These are phyloP conservation scores for Paragorgia papillata DNA, from an alignment of 92 coral and sea anemone genomes.

Conservation along the genomic window DNA sequence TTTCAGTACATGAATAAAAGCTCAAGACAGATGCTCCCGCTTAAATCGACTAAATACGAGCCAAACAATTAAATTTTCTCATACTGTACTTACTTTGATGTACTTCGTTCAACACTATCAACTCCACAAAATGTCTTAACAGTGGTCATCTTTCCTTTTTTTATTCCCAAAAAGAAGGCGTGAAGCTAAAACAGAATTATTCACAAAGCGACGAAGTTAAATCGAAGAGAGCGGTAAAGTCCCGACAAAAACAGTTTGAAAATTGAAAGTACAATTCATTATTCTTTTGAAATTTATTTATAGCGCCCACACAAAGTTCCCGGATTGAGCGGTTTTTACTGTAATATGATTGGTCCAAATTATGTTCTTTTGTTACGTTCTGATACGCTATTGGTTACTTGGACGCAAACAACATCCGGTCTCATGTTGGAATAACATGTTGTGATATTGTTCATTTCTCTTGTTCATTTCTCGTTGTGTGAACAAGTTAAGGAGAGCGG, in stretches of 20 bases:
- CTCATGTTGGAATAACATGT: too few species aligned
- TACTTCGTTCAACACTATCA: constrained; percentile 32
- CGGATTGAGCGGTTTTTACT: constrained; percentile 8
- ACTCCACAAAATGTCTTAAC: constrained; percentile 37
- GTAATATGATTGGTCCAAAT: constrained; percentile 18
- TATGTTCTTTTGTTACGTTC: neutral
- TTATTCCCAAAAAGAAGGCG: neutral
- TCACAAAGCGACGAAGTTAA: too few species aligned
- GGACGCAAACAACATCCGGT: neutral
- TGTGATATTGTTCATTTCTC: constrained; percentile 12
- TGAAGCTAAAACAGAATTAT: too few species aligned
- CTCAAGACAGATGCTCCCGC: constrained; percentile 1
- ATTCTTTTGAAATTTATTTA: constrained; percentile 31
- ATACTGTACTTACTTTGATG: constrained; percentile 32
- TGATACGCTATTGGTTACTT: constrained; percentile 21
- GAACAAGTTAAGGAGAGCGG: neutral
- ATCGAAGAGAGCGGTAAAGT: constrained; percentile 3
- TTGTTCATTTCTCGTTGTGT: neutral
- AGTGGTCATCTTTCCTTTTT: constrained; percentile 14
- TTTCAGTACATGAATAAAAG: too few species aligned
- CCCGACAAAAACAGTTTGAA: neutral
- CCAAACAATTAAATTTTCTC: neutral
- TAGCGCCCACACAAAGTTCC: constrained; percentile 21
- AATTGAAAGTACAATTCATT: constrained; percentile 20
- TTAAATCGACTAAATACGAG: neutral